phyloP scores from a whole-genome alignment of 2,797 vertebrate genomes.

The Florisuga fusca region DNA sequence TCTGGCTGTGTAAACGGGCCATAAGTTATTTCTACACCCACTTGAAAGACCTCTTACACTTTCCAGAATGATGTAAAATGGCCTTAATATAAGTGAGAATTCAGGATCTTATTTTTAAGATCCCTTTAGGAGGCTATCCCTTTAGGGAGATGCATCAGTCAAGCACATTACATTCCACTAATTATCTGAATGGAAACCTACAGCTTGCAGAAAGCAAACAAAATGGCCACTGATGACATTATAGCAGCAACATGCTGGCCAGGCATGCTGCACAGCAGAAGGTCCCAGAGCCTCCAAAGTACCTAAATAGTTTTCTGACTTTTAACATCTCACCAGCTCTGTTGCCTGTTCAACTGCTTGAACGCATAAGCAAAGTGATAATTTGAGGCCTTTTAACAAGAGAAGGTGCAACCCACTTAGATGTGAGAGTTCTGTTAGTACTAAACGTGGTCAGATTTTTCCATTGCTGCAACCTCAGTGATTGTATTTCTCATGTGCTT shows the following conservation, averaged over 20 bases:
- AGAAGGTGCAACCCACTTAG: background rate
- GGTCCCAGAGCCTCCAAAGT: background rate
- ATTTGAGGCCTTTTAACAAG: background rate
- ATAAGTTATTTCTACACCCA: constrained; percentile 71
- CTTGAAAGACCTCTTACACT: constrained; percentile 65
- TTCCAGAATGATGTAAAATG: constrained; percentile 65
- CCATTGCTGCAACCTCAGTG: background rate
- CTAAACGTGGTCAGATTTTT: background rate
- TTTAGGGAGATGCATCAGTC: constrained; percentile 34
- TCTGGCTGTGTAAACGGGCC: constrained; percentile 66
- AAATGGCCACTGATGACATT: background rate
- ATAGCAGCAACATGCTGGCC: background rate
- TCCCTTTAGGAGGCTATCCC: constrained; percentile 26
- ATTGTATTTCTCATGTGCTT: background rate
- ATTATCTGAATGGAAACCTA: constrained; percentile 45
- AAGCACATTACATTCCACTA: constrained; percentile 27
- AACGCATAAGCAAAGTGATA: background rate
- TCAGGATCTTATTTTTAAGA: constrained; percentile 60
- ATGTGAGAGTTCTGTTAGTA: background rate
- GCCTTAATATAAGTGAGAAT: constrained; percentile 62
- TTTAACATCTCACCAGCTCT: background rate
- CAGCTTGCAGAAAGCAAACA: background rate
- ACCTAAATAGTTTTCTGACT: background rate
- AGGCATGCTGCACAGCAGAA: background rate
- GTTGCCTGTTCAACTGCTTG: background rate